Base-by-base conservation (phyloP, 2,888 invertebrate genomes). In the Gastrophysa polygoni region DNA sequence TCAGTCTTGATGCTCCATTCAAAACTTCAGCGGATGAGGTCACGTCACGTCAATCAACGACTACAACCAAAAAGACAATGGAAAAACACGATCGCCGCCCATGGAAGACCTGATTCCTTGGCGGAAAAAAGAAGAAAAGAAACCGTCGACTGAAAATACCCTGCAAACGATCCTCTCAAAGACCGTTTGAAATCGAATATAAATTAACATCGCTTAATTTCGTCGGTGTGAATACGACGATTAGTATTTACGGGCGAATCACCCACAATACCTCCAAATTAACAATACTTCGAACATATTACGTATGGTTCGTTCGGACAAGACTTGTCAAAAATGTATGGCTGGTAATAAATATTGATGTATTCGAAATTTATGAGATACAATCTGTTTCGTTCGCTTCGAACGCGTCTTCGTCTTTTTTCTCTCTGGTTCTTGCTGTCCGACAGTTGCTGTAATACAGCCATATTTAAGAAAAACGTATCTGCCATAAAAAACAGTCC, bases 181-280 rank as follows among this genome's bases (percentile, higher is more conserved):
- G 57, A 58, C 57, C 58, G 57, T 63, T 63, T 59, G 57, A 63
- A 61, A 52, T 57, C 58, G 56, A 51, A 66, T 57, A 66, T 66
- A 63, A 66, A 66, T 63, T 63, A 66, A 61, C 61, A 56, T 57
- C 63, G 50, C 59, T 66, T 61, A 63, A 66, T 63, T 61, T 66
- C 61, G 56, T 49, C 49, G 51, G 28, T 61, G 57, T 57, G 57
- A 63, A 61, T 62, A 58, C 34, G 44, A n/a, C 61, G 57, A 66
- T 66, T 61, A 66, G 63, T 59, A 65, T 56, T 65, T 60, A 58
- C 55, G 51, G 61, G 46, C 46, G 21, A 56, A 18, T 16, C 48
- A 29, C 28, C 49, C 32, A 18, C 43, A 43, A 18, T 38, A 32
- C 20, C 21, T 52, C 32, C 38, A 24, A 38, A 52, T 52, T 38